Base-by-base conservation (phyloP, 2,888 invertebrate species). In the Campoplex capitator region DNA sequence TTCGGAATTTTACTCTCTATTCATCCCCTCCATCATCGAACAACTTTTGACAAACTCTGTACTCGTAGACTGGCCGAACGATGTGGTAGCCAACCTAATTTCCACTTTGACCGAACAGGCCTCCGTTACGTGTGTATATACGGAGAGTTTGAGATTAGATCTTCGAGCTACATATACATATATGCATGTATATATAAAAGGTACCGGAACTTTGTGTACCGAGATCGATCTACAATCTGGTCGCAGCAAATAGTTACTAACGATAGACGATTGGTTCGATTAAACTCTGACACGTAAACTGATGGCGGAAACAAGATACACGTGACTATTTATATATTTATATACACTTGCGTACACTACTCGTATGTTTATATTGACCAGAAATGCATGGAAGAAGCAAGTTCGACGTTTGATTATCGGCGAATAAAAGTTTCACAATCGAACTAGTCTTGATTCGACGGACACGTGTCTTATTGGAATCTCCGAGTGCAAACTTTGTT, bases 31-130 rank as follows among this genome's bases (percentile, higher is more conserved):
- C 16, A 32, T 32, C 13, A 3, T 3, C 9, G 32, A 32, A 32
- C 16, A 32, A 62, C 62, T 62, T 62, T 62, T 62, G 32, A 16
- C 32, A 11, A 32, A 16, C 62, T 62, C 62, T 16, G 32, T 62
- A 62, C 28, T 13, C 13, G 13, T 71, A 35, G 75, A 67, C 62
- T 18, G 35, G 48, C 38, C 13, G 74, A 76, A 68, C 68, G 45
- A 76, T 76, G 80, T 54, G 76, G 76, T 71, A 38, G 76, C 76
- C 75, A 85, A 85, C 71, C 80, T 81, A 81, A 85, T 85, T 85
- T 85, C 79, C 80, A 81, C 76, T 81, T 85, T 85, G 84, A 76
- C 80, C 80, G 71, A 62, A 70, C 75, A 77, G 54, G 28, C 58
- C 68, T 51, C 68, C 65, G 38, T 54, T 71, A 62, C 65, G 71